These are phyloP conservation scores for Microtus agrestis DNA, from an alignment of 2,797 vertebrate species.

Conservation along the genomic window DNA sequence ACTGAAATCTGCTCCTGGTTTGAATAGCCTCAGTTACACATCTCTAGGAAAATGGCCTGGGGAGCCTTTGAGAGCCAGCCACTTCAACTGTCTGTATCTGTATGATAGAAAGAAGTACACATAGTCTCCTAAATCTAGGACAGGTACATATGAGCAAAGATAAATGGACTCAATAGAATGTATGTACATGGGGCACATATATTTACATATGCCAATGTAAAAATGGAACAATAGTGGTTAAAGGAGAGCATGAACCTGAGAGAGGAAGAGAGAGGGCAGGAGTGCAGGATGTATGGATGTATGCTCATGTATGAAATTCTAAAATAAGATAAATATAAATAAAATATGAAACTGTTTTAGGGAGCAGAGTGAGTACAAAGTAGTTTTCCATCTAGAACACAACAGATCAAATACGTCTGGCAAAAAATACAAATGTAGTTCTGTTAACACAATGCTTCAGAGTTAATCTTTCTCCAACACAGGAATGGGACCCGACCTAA, in stretches of 20 bases:
- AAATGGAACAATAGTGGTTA: not conserved
- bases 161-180: no score
- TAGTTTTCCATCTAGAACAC: not conserved
- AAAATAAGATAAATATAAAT: not conserved
- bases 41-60: not conserved
- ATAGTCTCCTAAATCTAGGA: not conserved
- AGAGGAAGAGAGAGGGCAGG: not conserved
- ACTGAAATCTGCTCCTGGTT: not conserved
- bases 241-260: not conserved
- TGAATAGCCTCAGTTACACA: not conserved
- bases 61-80: not conserved
- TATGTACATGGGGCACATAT: no score
- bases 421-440: conserved; percentile 10
- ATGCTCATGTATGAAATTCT: not conserved
- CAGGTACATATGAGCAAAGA: not conserved
- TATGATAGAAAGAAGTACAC: not conserved
- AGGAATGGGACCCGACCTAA: no score
- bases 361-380: not conserved
- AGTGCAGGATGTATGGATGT: not conserved
- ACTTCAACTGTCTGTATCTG: not conserved
- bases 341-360: not conserved
- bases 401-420: not conserved
- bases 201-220: not conserved
- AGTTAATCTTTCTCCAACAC: not conserved
- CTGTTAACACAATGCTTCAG: not conserved